Conservation (phyloP, 2,888 invertebrate species). For the Leucoma salicis region DNA sequence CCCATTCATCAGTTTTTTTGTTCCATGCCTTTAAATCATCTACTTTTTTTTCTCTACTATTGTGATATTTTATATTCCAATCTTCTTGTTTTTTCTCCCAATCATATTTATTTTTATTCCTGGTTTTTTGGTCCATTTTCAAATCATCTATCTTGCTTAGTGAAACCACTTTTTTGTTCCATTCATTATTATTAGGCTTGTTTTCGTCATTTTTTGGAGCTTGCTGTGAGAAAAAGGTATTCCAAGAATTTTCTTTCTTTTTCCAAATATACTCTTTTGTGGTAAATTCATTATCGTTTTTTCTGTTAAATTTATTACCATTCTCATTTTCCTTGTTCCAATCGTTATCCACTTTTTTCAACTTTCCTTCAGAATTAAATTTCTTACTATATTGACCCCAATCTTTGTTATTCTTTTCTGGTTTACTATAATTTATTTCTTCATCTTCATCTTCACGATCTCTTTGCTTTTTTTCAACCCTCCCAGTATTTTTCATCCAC, state of each 20-base stretch:
- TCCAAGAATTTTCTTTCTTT: neutral
- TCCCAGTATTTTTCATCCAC: neutral
- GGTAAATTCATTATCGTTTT: neutral
- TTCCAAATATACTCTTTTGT: neutral
- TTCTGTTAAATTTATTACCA: neutral
- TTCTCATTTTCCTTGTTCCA: neutral
- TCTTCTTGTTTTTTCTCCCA: neutral
- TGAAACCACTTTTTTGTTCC: too few relatives aligned
- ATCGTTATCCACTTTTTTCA: neutral
- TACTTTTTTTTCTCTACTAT: conserved; percentile 3
- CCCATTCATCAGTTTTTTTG: conserved; percentile 10
- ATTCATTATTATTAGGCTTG: too few relatives aligned
- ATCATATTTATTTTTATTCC: neutral
- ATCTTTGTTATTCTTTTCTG: neutral
- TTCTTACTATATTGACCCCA: neutral
- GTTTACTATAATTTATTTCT: neutral
- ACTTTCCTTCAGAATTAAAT: neutral
- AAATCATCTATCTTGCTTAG: too few relatives aligned
- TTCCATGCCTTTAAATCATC: conserved; percentile 1
- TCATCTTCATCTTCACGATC: conserved; percentile 2
- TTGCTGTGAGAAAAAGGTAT: too few relatives aligned
- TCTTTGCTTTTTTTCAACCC: neutral
- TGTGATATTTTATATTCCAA: neutral
- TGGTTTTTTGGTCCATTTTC: too few relatives aligned
- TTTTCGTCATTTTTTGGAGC: too few relatives aligned